Base-by-base conservation (phyloP, 2,113 vertebrate species). In the Parus major region DNA sequence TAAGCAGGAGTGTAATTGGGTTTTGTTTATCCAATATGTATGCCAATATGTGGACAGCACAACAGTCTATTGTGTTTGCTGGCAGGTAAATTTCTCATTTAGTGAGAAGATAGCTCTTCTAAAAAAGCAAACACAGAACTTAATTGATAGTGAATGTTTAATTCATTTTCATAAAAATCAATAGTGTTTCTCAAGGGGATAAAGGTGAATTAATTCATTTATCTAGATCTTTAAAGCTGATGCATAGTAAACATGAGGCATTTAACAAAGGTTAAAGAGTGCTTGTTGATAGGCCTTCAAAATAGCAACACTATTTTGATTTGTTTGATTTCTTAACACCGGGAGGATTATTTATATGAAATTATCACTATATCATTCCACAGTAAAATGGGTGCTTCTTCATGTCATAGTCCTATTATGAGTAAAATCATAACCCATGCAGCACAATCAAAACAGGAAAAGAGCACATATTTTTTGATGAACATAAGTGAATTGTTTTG, bases 141-240 rank as follows among this genome's bases (percentile, higher is more conserved):
- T 96, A 97, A 97, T 96, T 97, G 94, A 94, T 88, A 81, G 59
- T 82, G 80, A 97, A 82, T 92, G 61, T 82, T 97, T 97, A 97
- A 96, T 97, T 97, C 71, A 92, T 96, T 96, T 98, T 93, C 82
- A 88, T 92, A 97, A 96, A 97, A 97, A 97, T 97, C 96, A 95
- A 95, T 97, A 95, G 22, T 25, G 29, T 92, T 97, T 89, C 92
- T 96, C 87, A 95, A 84, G 96, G 84, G 75, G 96, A 97, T 94
- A 77, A 95, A 94, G 65, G 65, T 96, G 81, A 95, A 97, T 97
- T 92, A 89, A 95, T 97, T 95, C 33, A 96, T 96, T 97, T 97
- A 95, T 95, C 91, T 79, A 95, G 82, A 97, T 92, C 52, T 96
- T 97, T 96, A 96, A 96, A 95, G 59, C 56, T 57, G 61, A 89